Evolutionary conservation across 2,797 vertebrate genomes (phyloP), one percentile per base, ranked within the genome.

Genomic region (Margarornis squamiger): DNA sequence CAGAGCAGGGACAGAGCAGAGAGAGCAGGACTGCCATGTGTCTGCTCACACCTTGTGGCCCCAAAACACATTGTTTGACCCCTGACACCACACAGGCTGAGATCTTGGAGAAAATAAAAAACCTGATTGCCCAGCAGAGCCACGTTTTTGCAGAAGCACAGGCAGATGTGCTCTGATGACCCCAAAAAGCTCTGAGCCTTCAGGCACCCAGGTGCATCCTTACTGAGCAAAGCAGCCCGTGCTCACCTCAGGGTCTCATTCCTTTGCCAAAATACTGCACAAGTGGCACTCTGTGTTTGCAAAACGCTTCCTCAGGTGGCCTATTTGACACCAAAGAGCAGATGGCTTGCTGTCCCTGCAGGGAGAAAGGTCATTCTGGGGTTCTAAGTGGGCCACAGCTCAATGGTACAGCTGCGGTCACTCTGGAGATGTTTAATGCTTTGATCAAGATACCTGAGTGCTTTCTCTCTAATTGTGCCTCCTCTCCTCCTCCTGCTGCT

Each of bases 271-370:
- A 77, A 34, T 22, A 36, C 49, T 88, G 92, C 70, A 92, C 51
- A 92, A 94, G 77, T 43, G 75, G 61, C 49, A 86, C 51, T 80
- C 30, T 45, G 19, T 23, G 43, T 52, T 77, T 90, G 88, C 52
- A 92, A 72, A 95, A 78, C 1, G 12, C 57, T 70, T 96, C 80
- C 88, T 75, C 72, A 48, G 83, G 82, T 87, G 86, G 77, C 61
- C 75, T 63, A 3, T 11, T 4, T 54, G 86, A 93, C 91, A 92
- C 36, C 58, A 65, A 65, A 48, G 0, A 74, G 81, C 82, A 91
- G 91, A 67, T 79, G 71, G 48, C n/a, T 80, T 71, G 30, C 21
- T 82, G 73, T 29, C 81, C 6, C 1, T 10, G 65, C 52, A 94
- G 85, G 36, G 77, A 34, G 48, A 3, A 16, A 21, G 9, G 80